Evolutionary conservation across 2,797 vertebrate species (phyloP), one percentile per base, ranked within the genome.

Genomic region (Megalops cyprinoides): DNA sequence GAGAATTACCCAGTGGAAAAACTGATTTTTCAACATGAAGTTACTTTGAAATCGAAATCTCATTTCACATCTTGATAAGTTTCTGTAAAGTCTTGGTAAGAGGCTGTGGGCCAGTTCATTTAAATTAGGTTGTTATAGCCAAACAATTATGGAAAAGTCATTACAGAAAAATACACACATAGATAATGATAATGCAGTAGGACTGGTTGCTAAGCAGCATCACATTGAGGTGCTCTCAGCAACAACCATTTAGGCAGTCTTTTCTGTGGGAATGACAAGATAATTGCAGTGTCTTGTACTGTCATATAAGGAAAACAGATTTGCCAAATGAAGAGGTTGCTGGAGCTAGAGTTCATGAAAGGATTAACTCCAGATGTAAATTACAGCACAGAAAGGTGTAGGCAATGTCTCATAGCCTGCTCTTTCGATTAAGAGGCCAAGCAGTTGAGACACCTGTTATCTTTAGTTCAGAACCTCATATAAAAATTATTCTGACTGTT

Each of bases 141-240:
- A 83, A 89, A 85, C 84, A 83, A 85, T 87, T 81, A 82, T 81
- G 82, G 86, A 88, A 86, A 88, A 85, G 82, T 85, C 80, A 81
- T 87, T 86, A 84, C 60, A 44, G 49, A 28, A 77, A 79, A 85
- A 87, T 83, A 82, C 79, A 82, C 82, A 74, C 81, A 80, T 77
- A 81, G 81, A 82, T 77, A 83, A 39, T 39, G 69, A 82, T 67
- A 80, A 77, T 80, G 79, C 79, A 76, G 78, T 58, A 71, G 58
- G 62, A 76, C 82, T 39, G 81, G 91, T 94, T 90, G 92, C 94
- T 93, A 93, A 89, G 92, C 92, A 93, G 94, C 93, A 74, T 79
- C 79, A 83, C 80, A 87, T 84, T 82, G 81, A 84, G 85, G 87
- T 83, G 84, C 87, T 87, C 79, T 83, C 82, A 82, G 87, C 87